Percentiles rank a stretch among this genome's conserved stretches.
phyloP scores from a whole-genome alignment of 2,113 vertebrate genomes.

The Pelecanoides urinatrix region DNA sequence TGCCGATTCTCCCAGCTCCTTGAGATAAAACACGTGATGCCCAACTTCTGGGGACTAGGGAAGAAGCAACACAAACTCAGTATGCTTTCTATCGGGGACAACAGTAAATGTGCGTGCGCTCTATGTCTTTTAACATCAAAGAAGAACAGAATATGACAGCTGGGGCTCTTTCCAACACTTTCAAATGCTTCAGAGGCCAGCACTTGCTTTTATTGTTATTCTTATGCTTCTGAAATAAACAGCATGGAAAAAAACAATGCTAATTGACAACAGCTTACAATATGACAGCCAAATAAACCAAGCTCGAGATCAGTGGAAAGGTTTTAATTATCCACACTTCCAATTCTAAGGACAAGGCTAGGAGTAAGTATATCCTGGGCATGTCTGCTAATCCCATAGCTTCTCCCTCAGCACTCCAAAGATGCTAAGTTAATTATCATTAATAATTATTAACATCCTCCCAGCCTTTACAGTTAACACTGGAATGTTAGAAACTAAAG shows the following conservation, averaged over 20 bases:
- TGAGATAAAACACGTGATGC: neutral
- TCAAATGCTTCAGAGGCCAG: neutral
- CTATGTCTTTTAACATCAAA: neutral
- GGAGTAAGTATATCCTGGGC: neutral
- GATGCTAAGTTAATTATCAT: neutral
- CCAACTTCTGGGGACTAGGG: neutral
- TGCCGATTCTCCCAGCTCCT: neutral
- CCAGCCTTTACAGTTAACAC: neutral
- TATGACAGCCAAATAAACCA: neutral
- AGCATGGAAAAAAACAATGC: neutral
- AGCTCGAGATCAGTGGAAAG: neutral
- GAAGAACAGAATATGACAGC: neutral
- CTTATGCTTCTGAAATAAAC: constrained; percentile 27
- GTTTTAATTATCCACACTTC: constrained; percentile 9
- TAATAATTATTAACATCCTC: neutral
- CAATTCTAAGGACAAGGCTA: neutral
- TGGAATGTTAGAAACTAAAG: neutral
- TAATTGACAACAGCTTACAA: constrained; percentile 32
- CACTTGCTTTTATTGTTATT: neutral
- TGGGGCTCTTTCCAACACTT: neutral
- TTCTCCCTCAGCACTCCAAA: neutral
- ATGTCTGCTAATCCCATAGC: neutral
- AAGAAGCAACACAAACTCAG: neutral
- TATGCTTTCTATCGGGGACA: neutral
- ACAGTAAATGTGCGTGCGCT: neutral